These are phyloP conservation scores for Seriola rivoliana DNA, from an alignment of 2,113 vertebrate genomes.

Conservation along the genomic window DNA sequence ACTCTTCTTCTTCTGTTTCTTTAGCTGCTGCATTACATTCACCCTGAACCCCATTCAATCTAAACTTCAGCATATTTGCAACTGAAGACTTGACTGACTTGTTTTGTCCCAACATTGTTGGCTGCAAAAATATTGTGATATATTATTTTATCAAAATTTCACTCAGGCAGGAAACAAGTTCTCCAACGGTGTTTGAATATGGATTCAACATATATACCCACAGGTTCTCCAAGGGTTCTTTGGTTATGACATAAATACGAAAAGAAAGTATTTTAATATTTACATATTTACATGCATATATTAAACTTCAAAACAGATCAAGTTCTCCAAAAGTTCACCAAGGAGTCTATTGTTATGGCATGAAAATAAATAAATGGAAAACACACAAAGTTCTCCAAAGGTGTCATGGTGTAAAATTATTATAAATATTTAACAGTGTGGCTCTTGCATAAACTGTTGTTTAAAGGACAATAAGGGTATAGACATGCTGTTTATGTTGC, in stretches of 20 bases:
- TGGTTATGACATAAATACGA: neutral
- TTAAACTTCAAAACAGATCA: too few species aligned
- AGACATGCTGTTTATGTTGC: neutral
- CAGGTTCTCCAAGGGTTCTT: neutral
- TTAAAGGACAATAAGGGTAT: neutral
- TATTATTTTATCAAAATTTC: neutral
- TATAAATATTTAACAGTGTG: too few species aligned
- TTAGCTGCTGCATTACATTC: neutral
- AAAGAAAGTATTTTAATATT: neutral
- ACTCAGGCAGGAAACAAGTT: neutral
- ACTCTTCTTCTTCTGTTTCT: neutral
- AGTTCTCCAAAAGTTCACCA: neutral
- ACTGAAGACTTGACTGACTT: too few species aligned
- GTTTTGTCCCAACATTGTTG: neutral
- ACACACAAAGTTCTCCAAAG: neutral
- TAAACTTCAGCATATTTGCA: too few species aligned
- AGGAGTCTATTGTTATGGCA: neutral
- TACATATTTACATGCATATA: too few species aligned
- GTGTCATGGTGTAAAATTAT: neutral
- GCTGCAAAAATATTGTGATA: neutral
- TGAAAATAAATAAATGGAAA: neutral
- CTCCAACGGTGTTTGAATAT: neutral
- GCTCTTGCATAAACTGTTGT: neutral
- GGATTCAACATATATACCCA: neutral
- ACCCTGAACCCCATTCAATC: too few species aligned